Percentiles rank a stretch among this genome's conserved stretches.
These are phyloP conservation scores for Synanthedon andrenaeformis DNA, from an alignment of 2,888 invertebrate species.

Conservation along the genomic window DNA sequence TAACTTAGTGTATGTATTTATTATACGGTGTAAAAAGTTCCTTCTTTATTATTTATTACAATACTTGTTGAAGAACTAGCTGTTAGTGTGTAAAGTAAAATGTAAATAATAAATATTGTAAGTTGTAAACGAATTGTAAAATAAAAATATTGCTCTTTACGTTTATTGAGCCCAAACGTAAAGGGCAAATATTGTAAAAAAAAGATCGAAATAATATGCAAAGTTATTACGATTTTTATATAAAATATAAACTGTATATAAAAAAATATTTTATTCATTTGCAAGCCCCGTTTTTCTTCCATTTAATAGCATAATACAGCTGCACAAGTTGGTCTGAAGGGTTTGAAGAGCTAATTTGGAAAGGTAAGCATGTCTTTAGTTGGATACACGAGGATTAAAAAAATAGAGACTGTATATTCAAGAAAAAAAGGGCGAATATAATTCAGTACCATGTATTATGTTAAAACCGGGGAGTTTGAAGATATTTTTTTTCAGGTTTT, in stretches of 20 bases:
- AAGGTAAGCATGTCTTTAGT: too few relatives aligned
- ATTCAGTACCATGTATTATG: too few relatives aligned
- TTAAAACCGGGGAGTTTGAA: too few relatives aligned
- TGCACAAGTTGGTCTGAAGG: too few relatives aligned
- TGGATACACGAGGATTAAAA: too few relatives aligned
- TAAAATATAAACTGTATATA: not conserved
- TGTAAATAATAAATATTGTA: slow-evolving; percentile 11
- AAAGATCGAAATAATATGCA: too few relatives aligned
- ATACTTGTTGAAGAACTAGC: slow-evolving; percentile 7
- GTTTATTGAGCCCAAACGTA: slow-evolving; percentile 65
- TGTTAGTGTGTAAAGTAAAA: slow-evolving; percentile 15
- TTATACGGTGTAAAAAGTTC: slow-evolving; percentile 41
- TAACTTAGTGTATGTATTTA: not conserved
- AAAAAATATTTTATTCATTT: not conserved
- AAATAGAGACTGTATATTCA: too few relatives aligned
- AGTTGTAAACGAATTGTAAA: not conserved
- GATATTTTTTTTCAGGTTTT: too few relatives aligned
- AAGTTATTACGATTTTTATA: not conserved
- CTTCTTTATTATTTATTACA: slow-evolving; percentile 18
- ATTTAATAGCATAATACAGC: not conserved
- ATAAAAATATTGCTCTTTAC: slow-evolving; percentile 31
- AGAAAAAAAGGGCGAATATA: too few relatives aligned
- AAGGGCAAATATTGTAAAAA: slow-evolving; percentile 27
- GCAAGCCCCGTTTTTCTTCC: not conserved
- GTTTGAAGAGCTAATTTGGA: too few relatives aligned